phyloP scores from a whole-genome alignment of 64 coral and sea anemone species.

The Montipora foliosa region DNA sequence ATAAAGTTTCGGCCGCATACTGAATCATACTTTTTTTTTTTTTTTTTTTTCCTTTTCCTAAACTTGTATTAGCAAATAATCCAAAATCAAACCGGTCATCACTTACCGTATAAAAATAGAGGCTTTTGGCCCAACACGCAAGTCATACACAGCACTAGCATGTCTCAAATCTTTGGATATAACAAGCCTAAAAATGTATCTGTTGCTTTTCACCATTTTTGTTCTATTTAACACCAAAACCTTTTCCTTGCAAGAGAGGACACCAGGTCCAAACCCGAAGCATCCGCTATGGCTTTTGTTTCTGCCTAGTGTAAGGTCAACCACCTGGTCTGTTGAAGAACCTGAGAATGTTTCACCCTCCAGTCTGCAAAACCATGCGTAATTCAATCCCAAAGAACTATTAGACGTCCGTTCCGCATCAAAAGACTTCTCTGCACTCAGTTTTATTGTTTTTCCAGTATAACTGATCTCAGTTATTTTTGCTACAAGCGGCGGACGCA shows the following conservation, averaged over 20 bases:
- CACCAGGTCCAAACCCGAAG: conserved; percentile 45
- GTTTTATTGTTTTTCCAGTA: not conserved
- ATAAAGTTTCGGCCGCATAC: too few species aligned
- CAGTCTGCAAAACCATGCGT: conserved; percentile 51
- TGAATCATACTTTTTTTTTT: too few species aligned
- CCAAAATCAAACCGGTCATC: too few species aligned
- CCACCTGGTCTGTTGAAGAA: not conserved
- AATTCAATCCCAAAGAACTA: not conserved
- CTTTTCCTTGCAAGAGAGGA: not conserved
- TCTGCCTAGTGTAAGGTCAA: conserved; percentile 16
- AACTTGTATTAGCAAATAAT: too few species aligned
- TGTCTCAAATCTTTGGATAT: not conserved
- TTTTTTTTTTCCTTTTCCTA: too few species aligned
- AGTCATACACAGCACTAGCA: conserved; percentile 34
- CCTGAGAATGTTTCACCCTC: not conserved
- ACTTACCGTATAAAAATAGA: conserved; percentile 29
- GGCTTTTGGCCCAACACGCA: not conserved
- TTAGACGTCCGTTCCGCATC: not conserved
- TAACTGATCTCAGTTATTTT: conserved; percentile 17
- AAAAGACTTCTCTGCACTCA: conserved; percentile 11
- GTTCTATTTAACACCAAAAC: not conserved
- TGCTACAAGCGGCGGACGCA: conserved; percentile 27
- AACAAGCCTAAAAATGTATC: conserved; percentile 52
- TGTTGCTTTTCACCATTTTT: conserved; percentile 7
- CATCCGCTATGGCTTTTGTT: not conserved